Evolutionary conservation across 2,797 vertebrate genomes (phyloP), one percentile per base, ranked within the genome.

Genomic region (Ciconia nigra): DNA sequence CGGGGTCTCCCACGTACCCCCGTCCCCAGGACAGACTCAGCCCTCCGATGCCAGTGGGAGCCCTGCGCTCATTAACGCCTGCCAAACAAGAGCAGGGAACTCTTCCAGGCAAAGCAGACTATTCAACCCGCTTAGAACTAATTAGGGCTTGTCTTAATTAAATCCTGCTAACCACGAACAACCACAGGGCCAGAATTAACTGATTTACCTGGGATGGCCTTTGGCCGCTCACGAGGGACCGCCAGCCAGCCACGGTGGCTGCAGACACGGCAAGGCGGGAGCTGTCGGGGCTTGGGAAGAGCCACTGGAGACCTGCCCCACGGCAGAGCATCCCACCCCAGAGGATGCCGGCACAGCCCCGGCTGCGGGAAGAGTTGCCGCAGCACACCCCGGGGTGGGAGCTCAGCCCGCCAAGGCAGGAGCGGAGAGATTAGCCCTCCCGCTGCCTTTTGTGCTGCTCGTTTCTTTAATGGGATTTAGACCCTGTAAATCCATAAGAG

Each of bases 91-190:
- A 83, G 85, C 65, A 37, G 91, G 83, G 70, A 84, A 61, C 71
- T 84, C 86, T 79, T 90, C 83, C 86, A 92, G 81, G 94, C 92
- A 71, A 82, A 92, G 77, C 73, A 10, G 29, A 42, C 88, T 44
- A 20, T 65, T 90, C 90, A 79, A n/a, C 77, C 80, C 5, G 4
- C 89, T 96, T 87, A 89, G 19, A 66, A 37, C 90, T 95, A 96
- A 96, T 96, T 95, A 96, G 80, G 80, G 77, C 54, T 89, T 11
- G 83, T 86, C 96, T 97, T 95, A 96, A 96, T 96, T 94, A 96
- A 96, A 97, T 90, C 83, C 96, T 29, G 49, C 94, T 91, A 74
- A 94, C 86, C 94, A 31, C 1, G 72, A 94, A 20, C 69, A 69
- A 74, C 33, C 19, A 5, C 87, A 80, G 55, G 91, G 93, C 69